Evolutionary conservation across 2,797 vertebrate genomes (phyloP), one percentile per base, ranked within the genome.

Genomic region (Buceros bicornis): DNA sequence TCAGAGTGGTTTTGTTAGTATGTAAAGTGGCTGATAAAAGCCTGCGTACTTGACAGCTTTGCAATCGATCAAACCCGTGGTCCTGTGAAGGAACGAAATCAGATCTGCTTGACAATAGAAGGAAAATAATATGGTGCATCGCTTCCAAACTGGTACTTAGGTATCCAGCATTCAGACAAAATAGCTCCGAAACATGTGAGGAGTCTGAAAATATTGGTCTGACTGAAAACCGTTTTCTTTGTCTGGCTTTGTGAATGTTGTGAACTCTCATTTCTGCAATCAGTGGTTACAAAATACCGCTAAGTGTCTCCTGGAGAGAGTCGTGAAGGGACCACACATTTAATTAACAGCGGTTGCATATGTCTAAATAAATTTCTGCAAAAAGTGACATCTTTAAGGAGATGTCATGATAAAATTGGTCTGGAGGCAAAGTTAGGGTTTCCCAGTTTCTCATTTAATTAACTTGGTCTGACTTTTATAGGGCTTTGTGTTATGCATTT

Each of bases 391-490:
- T 97, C 97, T 98, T 97, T 96, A 97, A 97, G 82, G 93, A 94
- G 90, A 97, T 97, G 80, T 97, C 95, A 78, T 95, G 97, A 98
- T 95, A 97, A 97, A 97, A 95, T 71, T 87, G 91, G 92, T 97
- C 94, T 94, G 95, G 93, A 98, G 95, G 91, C 96, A 97, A 97
- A 96, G 87, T 97, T 97, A 96, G 95, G 88, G 72, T 96, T 98
- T 98, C 94, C 94, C 47, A 89, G 92, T 96, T 97, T 94, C 96
- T 33, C 94, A 96, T 98, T 98, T 98, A 97, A 98, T 98, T 98
- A 98, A 97, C 96, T 97, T 95, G 93, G 95, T 89, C 97, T 98
- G 97, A 97, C 97, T 98, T 98, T 97, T 98, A 97, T 97, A 95
- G 96, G 84, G 90, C 94, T 97, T 97, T 97, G 94, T 97, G 95